Percentiles rank a stretch among this genome's conserved stretches.
phyloP scores from a whole-genome alignment of 2,113 vertebrate species.

The Aepyceros melampus region DNA sequence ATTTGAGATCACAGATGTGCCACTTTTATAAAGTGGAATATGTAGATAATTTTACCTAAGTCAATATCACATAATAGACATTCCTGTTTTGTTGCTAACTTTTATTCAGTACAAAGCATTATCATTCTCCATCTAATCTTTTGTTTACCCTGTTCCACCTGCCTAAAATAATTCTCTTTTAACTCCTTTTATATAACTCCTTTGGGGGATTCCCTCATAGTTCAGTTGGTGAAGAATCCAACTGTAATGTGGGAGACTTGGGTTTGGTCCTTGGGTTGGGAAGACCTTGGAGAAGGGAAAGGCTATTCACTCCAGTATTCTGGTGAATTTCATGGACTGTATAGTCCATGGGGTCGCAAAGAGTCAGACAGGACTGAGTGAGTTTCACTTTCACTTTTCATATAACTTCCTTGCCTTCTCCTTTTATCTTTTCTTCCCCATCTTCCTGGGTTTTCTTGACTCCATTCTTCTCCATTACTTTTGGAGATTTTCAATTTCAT shows the following conservation, averaged over 20 bases:
- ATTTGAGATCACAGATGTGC: background rate
- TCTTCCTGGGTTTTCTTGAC: background rate
- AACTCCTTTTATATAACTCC: background rate
- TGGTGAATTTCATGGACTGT: background rate
- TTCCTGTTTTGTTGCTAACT: background rate
- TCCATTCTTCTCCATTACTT: background rate
- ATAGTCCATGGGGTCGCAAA: background rate
- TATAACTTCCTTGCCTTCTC: background rate
- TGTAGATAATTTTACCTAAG: background rate
- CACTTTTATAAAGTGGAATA: background rate
- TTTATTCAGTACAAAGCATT: background rate
- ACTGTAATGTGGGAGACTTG: background rate
- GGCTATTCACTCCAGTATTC: background rate
- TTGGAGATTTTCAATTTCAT: background rate
- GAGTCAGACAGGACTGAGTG: background rate
- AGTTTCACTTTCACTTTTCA: background rate
- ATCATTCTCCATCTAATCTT: background rate
- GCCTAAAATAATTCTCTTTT: background rate
- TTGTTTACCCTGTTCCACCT: background rate
- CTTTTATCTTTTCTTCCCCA: background rate
- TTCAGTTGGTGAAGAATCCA: background rate
- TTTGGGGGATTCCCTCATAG: background rate
- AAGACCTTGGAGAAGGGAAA: background rate
- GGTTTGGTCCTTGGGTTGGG: background rate
- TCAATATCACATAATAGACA: background rate